These are phyloP conservation scores for Aplocera efformata DNA, from an alignment of 2,888 invertebrate genomes.

Conservation along the genomic window DNA sequence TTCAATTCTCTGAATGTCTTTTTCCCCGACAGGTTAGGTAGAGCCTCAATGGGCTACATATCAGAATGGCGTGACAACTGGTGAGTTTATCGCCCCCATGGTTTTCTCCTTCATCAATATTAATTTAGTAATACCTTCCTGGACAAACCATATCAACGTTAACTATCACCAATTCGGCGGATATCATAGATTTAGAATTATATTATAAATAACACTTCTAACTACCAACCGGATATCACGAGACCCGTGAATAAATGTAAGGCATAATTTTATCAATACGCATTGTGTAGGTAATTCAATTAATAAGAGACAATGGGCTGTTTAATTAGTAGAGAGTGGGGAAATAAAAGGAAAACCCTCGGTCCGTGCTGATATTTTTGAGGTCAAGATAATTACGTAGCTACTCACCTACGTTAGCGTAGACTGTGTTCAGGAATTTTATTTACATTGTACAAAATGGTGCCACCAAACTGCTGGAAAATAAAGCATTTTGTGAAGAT, in stretches of 20 bases:
- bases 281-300: conserved; percentile 25
- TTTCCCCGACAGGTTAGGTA: too few relatives aligned
- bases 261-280: conserved; percentile 16
- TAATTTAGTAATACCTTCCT: too few relatives aligned
- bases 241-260: conserved; percentile 9
- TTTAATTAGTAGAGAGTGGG: conserved; percentile 31
- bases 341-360: conserved; percentile 28
- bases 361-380: conserved; percentile 20
- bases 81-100: too few relatives aligned
- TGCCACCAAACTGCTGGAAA: conserved; percentile 3
- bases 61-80: too few relatives aligned
- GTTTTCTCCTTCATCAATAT: too few relatives aligned
- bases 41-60: too few relatives aligned
- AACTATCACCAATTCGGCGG: too few relatives aligned
- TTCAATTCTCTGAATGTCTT: too few relatives aligned
- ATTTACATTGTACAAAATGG: conserved; percentile 6
- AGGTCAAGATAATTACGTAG: conserved; percentile 26
- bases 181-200: too few relatives aligned
- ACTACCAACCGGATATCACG: too few relatives aligned
- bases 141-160: too few relatives aligned
- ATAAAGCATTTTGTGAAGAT: conserved; percentile 13
- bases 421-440: background rate
- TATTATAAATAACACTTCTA: too few relatives aligned
- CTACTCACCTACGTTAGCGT: conserved; percentile 3
- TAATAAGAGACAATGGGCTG: conserved; percentile 26